Evolutionary conservation across 53 echinoderm and acorn worm species (phyloP).

Genomic region (Patiria pectinifera): DNA sequence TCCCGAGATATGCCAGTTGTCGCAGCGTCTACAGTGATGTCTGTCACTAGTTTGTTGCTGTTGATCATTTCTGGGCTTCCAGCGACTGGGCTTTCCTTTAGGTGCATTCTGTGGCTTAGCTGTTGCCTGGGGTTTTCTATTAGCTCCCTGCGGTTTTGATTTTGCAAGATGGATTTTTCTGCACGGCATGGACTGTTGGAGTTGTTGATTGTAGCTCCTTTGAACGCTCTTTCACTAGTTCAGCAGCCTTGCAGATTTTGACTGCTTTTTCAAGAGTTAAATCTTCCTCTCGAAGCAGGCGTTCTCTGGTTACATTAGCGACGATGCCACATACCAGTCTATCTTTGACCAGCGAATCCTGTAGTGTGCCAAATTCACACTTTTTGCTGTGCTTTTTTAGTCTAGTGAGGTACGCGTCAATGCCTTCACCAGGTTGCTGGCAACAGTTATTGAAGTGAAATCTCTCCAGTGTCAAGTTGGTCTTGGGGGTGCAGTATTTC

Average conservation of each 20-base stretch:
- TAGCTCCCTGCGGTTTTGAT: slow-evolving; percentile 3
- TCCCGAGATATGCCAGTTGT: slow-evolving; percentile 22
- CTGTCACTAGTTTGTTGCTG: slow-evolving; percentile 22
- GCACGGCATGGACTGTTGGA: slow-evolving; percentile 23
- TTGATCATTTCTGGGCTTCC: background rate
- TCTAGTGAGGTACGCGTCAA: slow-evolving; percentile 69
- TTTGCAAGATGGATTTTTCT: slow-evolving; percentile 21
- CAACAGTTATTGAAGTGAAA: slow-evolving; percentile 53
- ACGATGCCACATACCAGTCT: slow-evolving; percentile 54
- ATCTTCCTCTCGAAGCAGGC: slow-evolving; percentile 52
- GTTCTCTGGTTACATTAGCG: slow-evolving; percentile 30
- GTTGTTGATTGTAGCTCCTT: slow-evolving; percentile 27
- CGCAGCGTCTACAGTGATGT: slow-evolving; percentile 36
- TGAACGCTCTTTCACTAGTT: slow-evolving; percentile 45
- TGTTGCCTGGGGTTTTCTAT: slow-evolving; percentile 3
- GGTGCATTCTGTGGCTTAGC: slow-evolving; percentile 28
- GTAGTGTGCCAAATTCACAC: slow-evolving; percentile 68
- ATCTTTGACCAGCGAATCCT: slow-evolving; percentile 67
- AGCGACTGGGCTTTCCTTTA: background rate
- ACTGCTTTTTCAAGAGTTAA: slow-evolving; percentile 51
- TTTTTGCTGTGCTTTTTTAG: slow-evolving; percentile 65
- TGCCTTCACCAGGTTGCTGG: slow-evolving; percentile 48
- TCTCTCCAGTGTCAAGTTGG: slow-evolving; percentile 58
- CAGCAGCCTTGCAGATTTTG: slow-evolving; percentile 56
- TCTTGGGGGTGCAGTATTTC: slow-evolving; percentile 72